Evolutionary conservation across 2,888 invertebrate genomes (phyloP), one percentile per base, ranked within the genome.

Genomic region (Celastrina argiolus): DNA sequence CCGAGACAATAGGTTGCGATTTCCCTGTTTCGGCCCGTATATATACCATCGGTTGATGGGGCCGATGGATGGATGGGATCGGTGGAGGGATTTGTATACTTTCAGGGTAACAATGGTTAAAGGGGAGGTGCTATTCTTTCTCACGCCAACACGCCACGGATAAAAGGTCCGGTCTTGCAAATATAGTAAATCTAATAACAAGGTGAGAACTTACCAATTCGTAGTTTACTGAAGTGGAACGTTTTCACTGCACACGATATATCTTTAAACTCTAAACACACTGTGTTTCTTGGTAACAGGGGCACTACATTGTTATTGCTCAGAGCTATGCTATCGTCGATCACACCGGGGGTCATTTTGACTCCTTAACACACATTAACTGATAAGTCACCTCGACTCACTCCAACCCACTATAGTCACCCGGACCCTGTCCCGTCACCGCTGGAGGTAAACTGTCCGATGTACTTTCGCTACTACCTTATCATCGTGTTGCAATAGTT

Each of bases 181-280:
- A n/a, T n/a, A n/a, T 45, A 45, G 22, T 12, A 22, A 58, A n/a
- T 22, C n/a, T 8, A 12, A 14, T 45, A 16, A 16, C 8, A 16
- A 12, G 28, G n/a, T 22, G 10, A 18, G n/a, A 65, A 91, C 94
- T 92, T 77, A 95, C 95, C 93, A 72, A 92, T 87, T 70, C 88
- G 85, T n/a, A 93, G 79, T 73, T 92, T 93, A 45, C 85, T 84
- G 56, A 93, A 73, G 34, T 86, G 90, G 82, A 94, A 93, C 59
- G 89, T 87, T 71, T 90, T 92, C 39, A 95, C 91, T 5, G 90
- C 83, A 76, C 94, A 96, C 1, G 92, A 92, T 39, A 96, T 91
- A 75, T 96, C 92, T 67, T 91, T 91, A 78, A 96, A 96, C 70
- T 93, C 92, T 66, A 96, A 82, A 72, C 95, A 92, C 67, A 96